Conservation (phyloP, 2,797 vertebrate species). For the Clamator glandarius region DNA sequence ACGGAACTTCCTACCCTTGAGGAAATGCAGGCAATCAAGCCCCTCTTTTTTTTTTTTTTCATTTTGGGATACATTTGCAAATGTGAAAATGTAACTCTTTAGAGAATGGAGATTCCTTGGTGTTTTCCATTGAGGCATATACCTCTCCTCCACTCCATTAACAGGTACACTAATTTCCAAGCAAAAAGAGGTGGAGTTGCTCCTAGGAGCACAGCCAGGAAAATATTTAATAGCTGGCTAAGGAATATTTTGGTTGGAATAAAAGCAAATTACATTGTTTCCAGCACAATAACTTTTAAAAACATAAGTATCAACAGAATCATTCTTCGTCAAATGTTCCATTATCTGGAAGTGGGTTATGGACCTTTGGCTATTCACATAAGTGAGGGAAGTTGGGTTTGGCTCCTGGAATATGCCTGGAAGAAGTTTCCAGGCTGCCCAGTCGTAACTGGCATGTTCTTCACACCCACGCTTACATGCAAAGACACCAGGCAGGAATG, state of each 20-base stretch:
- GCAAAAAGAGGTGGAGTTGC: conserved; percentile 24
- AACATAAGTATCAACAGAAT: conserved; percentile 35
- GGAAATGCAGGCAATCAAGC: conserved; percentile 22
- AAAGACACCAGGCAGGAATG: not conserved
- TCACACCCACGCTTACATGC: conserved; percentile 7
- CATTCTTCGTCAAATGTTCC: conserved; percentile 43
- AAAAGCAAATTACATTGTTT: conserved; percentile 65
- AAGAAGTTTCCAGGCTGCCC: conserved; percentile 1
- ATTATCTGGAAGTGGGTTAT: conserved; percentile 29
- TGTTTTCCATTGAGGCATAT: not conserved
- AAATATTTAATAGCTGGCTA: conserved; percentile 57
- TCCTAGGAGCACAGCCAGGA: conserved; percentile 56
- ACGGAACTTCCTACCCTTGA: conserved; percentile 56
- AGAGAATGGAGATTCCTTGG: not conserved
- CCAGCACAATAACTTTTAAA: conserved; percentile 60
- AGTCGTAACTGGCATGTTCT: not conserved
- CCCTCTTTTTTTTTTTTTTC: conserved; percentile 8
- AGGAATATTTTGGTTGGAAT: conserved; percentile 61
- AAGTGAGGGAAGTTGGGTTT: not conserved
- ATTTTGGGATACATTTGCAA: not conserved
- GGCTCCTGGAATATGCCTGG: conserved; percentile 14
- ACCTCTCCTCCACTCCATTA: conserved; percentile 2
- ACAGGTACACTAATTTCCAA: conserved; percentile 34
- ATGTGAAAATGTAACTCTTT: not conserved
- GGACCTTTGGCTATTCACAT: not conserved